Conservation (phyloP, 2,113 vertebrate genomes). For the Osmerus eperlanus region DNA sequence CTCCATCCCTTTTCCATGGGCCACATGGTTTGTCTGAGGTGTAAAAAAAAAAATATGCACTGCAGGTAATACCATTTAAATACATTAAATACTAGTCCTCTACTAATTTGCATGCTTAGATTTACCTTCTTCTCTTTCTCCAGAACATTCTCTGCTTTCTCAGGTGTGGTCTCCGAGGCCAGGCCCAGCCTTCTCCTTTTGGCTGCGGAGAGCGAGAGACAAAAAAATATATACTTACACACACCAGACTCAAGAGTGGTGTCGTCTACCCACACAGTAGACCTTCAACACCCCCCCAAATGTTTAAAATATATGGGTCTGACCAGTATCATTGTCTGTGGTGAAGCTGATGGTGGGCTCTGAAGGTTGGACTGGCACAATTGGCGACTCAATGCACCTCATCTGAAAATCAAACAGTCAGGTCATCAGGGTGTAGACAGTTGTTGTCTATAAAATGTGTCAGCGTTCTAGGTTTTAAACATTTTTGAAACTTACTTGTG, state of each 20-base stretch:
- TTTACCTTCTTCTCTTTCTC: constrained; percentile 38
- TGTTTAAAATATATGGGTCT: not conserved
- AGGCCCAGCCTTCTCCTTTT: constrained; percentile 67
- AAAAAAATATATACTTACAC: not conserved
- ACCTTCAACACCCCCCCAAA: not conserved
- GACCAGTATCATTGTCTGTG: constrained; percentile 55
- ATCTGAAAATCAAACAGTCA: constrained; percentile 36
- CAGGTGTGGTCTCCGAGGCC: constrained; percentile 37
- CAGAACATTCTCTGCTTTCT: constrained; percentile 43
- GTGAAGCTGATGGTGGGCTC: constrained; percentile 43
- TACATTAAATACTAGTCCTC: not conserved
- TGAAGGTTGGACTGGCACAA: constrained; percentile 37
- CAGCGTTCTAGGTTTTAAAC: not conserved
- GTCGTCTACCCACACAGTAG: too few relatives aligned
- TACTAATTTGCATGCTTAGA: not conserved
- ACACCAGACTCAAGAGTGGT: not conserved
- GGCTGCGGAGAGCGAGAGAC: constrained; percentile 34
- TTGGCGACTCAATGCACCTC: constrained; percentile 43
- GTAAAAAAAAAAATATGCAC: constrained; percentile 43
- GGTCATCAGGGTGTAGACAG: not conserved
- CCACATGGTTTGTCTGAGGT: constrained; percentile 41
- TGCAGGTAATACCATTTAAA: constrained; percentile 3
- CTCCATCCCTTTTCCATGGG: constrained; percentile 44
- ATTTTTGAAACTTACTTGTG: constrained; percentile 70
- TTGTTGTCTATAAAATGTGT: not conserved